Percentiles rank a stretch among this genome's conserved stretches.
These are phyloP conservation scores for Oreochromis niloticus DNA, from an alignment of 2,113 vertebrate species.

Conservation along the genomic window DNA sequence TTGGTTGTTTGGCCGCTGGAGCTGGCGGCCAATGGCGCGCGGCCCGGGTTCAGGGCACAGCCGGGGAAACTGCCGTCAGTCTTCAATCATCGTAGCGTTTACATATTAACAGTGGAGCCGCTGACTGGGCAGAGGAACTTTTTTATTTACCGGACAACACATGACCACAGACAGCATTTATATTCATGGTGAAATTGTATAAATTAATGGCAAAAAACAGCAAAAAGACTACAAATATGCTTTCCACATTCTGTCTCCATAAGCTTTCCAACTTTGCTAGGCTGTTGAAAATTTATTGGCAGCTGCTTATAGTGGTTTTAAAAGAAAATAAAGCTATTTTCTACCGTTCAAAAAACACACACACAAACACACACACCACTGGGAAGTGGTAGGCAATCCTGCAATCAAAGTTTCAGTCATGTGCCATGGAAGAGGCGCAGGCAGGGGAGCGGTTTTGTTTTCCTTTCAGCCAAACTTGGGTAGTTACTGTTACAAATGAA, in stretches of 20 bases:
- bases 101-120: slow-evolving; percentile 75
- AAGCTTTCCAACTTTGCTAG: background rate
- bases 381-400: background rate
- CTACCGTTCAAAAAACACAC: background rate
- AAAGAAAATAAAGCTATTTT: background rate
- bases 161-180: background rate
- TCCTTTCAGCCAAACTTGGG: background rate
- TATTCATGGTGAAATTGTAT: too few species aligned
- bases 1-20: slow-evolving; percentile 82
- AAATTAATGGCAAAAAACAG: background rate
- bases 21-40: slow-evolving; percentile 85
- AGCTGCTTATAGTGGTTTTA: background rate
- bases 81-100: slow-evolving; percentile 75
- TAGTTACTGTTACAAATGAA: background rate
- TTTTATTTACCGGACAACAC: background rate
- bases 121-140: slow-evolving; percentile 44
- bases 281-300: background rate
- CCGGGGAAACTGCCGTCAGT: slow-evolving; percentile 76
- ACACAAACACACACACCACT: background rate
- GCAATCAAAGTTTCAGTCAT: background rate
- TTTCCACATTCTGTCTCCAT: background rate
- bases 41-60: slow-evolving; percentile 79
- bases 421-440: background rate
- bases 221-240: background rate
- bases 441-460: background rate